Percentiles rank a stretch among this genome's conserved stretches.
Evolutionary conservation across 2,888 invertebrate genomes (phyloP).

Genomic region (Papilio gigon): DNA sequence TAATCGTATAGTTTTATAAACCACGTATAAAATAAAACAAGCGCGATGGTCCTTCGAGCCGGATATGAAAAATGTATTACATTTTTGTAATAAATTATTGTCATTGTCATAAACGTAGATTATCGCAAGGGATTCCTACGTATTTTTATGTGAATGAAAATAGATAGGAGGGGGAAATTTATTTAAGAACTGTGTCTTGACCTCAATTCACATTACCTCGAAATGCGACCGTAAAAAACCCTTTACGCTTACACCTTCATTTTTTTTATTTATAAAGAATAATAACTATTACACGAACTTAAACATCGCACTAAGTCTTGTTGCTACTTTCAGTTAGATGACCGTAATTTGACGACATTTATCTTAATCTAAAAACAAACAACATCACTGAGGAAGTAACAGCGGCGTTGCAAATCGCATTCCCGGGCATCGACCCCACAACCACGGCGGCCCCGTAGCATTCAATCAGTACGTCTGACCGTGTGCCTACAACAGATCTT

Average conservation of each 20-base stretch:
- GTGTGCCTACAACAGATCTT: conserved; percentile 33
- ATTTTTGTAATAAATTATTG: no score
- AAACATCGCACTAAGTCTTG: not conserved
- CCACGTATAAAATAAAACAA: not conserved
- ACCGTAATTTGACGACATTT: not conserved
- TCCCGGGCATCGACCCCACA: conserved; percentile 27
- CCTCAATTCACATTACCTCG: conserved; percentile 32
- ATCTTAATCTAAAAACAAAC: not conserved
- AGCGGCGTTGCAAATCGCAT: conserved; percentile 21
- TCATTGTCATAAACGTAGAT: not conserved
- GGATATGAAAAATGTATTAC: no score
- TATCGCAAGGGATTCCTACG: conserved; percentile 24
- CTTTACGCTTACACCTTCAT: not conserved
- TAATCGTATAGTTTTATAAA: not conserved
- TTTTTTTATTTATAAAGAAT: conserved; percentile 6
- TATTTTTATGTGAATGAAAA: conserved; percentile 29
- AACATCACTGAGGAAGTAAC: not conserved
- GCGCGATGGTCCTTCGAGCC: no score
- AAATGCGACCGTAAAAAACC: conserved; percentile 30
- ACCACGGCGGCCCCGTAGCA: not conserved
- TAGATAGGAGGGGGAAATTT: conserved; percentile 34
- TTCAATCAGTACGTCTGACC: conserved; percentile 31
- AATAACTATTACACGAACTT: not conserved
- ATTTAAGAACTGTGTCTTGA: conserved; percentile 32
- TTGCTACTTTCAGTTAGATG: not conserved